A percentile compares a stretch with the other conserved stretches of the same genome.
Evolutionary conservation across 2,797 vertebrate species (phyloP).

Genomic region (Pseudotriccus pelzelni): DNA sequence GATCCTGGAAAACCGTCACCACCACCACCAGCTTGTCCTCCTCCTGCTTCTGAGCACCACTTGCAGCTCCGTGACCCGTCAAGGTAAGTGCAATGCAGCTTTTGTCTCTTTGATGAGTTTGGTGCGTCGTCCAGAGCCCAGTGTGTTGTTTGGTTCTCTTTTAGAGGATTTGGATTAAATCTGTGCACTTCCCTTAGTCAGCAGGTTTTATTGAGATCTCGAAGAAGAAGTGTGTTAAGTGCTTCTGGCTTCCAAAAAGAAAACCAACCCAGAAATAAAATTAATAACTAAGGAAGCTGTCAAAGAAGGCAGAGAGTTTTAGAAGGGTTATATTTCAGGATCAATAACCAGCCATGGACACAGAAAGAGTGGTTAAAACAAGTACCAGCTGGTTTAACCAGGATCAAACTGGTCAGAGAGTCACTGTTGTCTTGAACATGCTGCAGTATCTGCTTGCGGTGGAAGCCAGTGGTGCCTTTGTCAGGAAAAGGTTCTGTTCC

Average conservation of each 20-base stretch:
- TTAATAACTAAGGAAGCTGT: neutral
- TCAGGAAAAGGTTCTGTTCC: neutral
- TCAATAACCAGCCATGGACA: neutral
- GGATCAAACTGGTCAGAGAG: neutral
- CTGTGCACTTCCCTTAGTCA: neutral
- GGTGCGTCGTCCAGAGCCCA: accelerated
- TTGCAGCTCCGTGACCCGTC: accelerated
- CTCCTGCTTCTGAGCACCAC: accelerated
- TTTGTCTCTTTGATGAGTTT: neutral
- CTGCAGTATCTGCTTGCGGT: neutral
- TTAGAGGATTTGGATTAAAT: neutral
- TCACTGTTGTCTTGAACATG: neutral
- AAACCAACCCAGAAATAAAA: neutral
- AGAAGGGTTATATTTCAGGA: neutral
- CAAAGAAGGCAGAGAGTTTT: neutral
- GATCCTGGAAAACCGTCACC: accelerated
- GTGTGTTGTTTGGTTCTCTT: accelerated
- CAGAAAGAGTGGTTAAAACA: neutral
- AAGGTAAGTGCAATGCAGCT: accelerated
- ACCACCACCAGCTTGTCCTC: accelerated
- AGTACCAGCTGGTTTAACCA: neutral
- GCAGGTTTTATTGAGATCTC: neutral
- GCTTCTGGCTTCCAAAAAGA: neutral
- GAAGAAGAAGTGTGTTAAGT: neutral
- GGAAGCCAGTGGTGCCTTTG: neutral